Evolutionary conservation across 2,797 vertebrate genomes (phyloP).

Genomic region (Gambusia yucatana): DNA sequence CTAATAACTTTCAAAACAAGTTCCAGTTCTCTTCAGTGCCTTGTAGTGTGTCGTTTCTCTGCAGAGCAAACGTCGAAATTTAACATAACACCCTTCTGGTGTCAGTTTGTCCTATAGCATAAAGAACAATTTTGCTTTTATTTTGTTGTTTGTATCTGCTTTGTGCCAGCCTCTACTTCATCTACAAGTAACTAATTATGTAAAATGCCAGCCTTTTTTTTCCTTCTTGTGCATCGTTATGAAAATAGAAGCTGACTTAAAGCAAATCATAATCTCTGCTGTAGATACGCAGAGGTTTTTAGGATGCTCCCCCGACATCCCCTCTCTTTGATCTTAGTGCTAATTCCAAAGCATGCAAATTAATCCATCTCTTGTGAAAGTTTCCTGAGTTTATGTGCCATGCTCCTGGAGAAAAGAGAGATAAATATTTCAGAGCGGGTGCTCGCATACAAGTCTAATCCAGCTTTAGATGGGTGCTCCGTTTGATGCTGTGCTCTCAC

Average conservation of each 20-base stretch:
- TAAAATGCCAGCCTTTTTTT: conserved; percentile 29
- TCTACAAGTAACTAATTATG: conserved; percentile 62
- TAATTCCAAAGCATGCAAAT: conserved; percentile 78
- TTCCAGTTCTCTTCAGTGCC: conserved; percentile 37
- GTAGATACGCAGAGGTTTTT: conserved; percentile 58
- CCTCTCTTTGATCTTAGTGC: conserved; percentile 74
- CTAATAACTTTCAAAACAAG: conserved; percentile 58
- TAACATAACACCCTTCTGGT: conserved; percentile 28
- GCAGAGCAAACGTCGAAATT: conserved; percentile 29
- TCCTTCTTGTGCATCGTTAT: conserved; percentile 50
- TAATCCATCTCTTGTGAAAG: conserved; percentile 75
- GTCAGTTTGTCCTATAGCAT: conserved; percentile 34
- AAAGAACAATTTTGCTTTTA: conserved; percentile 46
- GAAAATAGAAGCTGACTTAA: conserved; percentile 63
- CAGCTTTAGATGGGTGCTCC: conserved; percentile 59
- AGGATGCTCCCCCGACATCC: conserved; percentile 62
- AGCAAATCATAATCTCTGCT: conserved; percentile 62
- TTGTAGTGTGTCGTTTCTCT: conserved; percentile 34
- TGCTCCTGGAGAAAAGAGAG: conserved; percentile 65
- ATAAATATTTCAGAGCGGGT: conserved; percentile 74
- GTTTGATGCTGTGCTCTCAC: conserved; percentile 69
- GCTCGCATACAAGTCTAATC: conserved; percentile 59
- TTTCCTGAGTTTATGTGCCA: conserved; percentile 69
- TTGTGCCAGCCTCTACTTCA: conserved; percentile 37
- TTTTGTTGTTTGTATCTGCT: conserved; percentile 11